A percentile compares a stretch with the other conserved stretches of the same genome.
Conservation (phyloP, 1,140 invertebrate genomes). For the Elysia chlorotica region DNA sequence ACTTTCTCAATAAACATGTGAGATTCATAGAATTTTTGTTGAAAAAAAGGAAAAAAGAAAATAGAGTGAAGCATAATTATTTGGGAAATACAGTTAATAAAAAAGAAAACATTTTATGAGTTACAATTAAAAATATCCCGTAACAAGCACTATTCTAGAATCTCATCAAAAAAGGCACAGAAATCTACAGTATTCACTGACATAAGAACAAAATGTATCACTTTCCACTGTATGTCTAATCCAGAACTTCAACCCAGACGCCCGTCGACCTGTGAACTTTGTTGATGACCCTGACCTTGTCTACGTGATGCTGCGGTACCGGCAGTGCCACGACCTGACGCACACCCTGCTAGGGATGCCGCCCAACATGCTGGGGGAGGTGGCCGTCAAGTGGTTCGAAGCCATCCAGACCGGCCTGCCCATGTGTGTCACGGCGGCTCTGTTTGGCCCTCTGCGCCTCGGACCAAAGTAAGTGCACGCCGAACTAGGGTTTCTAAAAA, state of each 20-base stretch:
- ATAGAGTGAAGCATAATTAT: neutral
- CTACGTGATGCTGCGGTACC: conserved; percentile 96
- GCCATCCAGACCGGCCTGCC: conserved; percentile 71
- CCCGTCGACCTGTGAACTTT: conserved; percentile 85
- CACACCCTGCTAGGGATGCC: conserved; percentile 91
- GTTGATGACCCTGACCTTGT: conserved; percentile 88
- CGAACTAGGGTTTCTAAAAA: no score
- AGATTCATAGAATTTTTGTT: conserved; percentile 18
- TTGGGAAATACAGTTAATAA: neutral
- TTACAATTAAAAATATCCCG: neutral
- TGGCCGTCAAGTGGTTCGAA: conserved; percentile 97
- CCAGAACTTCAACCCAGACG: conserved; percentile 91
- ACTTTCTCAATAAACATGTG: conserved; percentile 73
- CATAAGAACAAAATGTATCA: no score
- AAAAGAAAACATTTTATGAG: neutral
- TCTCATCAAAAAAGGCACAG: no score
- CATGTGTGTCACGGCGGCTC: conserved; percentile 61
- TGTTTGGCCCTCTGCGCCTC: conserved; percentile 62
- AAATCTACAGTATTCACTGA: no score
- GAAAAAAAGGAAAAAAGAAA: neutral
- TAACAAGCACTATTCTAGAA: neutral
- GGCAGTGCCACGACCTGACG: conserved; percentile 94
- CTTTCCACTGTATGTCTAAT: neutral
- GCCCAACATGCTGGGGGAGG: conserved; percentile 89
- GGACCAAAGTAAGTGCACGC: conserved; percentile 74